Conservation (phyloP, 1,140 invertebrate genomes). For the Streblospio benedicti region DNA sequence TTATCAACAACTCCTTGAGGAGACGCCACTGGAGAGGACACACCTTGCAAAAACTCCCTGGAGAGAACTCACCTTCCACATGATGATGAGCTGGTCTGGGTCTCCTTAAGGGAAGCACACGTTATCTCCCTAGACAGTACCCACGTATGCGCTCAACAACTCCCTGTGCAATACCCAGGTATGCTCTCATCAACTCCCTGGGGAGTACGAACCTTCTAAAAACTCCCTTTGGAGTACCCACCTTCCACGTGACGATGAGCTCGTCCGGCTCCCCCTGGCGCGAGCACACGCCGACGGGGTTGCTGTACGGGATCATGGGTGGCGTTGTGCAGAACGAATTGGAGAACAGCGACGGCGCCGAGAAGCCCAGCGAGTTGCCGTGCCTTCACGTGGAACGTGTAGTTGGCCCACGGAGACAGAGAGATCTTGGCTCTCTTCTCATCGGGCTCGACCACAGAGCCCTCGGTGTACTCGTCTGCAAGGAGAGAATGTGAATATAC, state of each 20-base stretch:
- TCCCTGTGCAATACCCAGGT: neutral
- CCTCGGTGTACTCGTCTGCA: neutral
- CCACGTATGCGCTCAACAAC: no score
- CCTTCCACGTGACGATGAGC: slow-evolving; percentile 88
- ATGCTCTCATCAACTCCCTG: neutral
- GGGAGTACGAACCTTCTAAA: neutral
- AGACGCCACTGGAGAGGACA: no score
- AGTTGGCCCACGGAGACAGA: slow-evolving; percentile 76
- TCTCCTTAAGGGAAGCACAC: no score
- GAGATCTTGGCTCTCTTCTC: neutral
- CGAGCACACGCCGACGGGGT: slow-evolving; percentile 88
- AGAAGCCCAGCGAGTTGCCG: slow-evolving; percentile 89
- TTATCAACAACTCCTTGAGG: no score
- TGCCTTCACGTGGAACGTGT: slow-evolving; percentile 89
- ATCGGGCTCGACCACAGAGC: neutral
- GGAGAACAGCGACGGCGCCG: slow-evolving; percentile 71
- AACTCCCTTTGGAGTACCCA: no score
- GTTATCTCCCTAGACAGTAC: no score
- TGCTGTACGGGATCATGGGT: slow-evolving; percentile 79
- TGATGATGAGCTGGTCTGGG: slow-evolving; percentile 83
- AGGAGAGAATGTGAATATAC: neutral
- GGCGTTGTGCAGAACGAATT: slow-evolving; percentile 72
- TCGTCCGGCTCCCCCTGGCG: slow-evolving; percentile 78
- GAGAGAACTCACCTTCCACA: slow-evolving; percentile 77
- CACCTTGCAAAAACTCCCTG: no score